Conservation (phyloP, 2,888 invertebrate genomes). For the Drosophila macrospina region DNA sequence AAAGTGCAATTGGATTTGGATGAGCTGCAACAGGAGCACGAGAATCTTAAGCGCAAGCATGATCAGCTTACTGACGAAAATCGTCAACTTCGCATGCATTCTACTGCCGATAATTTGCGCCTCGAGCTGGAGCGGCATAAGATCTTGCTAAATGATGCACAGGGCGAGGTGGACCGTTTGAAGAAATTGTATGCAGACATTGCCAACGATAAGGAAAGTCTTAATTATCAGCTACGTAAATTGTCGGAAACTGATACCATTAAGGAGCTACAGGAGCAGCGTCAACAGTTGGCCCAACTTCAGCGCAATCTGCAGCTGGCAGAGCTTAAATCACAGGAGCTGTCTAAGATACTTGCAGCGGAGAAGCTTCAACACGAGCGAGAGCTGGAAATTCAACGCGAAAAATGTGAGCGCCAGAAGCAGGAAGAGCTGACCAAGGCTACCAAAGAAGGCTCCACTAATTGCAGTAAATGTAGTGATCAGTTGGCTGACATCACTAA, state of each 20-base stretch:
- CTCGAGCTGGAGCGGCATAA: constrained; percentile 86
- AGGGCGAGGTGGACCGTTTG: constrained; percentile 87
- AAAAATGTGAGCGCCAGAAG: constrained; percentile 75
- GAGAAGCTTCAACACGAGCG: constrained; percentile 85
- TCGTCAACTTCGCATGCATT: constrained; percentile 57
- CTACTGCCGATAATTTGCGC: constrained; percentile 63
- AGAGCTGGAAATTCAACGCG: constrained; percentile 73
- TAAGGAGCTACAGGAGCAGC: constrained; percentile 86
- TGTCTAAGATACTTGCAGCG: constrained; percentile 86
- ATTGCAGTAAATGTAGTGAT: constrained; percentile 82
- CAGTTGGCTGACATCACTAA: constrained; percentile 80
- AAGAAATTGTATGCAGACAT: constrained; percentile 87
- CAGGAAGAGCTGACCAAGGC: constrained; percentile 49
- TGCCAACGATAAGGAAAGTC: constrained; percentile 88
- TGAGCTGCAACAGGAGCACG: constrained; percentile 77
- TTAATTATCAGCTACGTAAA: constrained; percentile 87
- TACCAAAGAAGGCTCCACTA: constrained; percentile 63
- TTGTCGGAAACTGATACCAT: constrained; percentile 86
- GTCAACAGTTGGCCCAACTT: constrained; percentile 87
- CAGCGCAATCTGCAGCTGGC: constrained; percentile 84
- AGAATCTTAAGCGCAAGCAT: constrained; percentile 72
- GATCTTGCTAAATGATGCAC: constrained; percentile 86
- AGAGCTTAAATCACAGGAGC: constrained; percentile 82
- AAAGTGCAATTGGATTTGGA: constrained; percentile 86
- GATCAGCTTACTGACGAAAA: constrained; percentile 78